These are phyloP conservation scores for Drosophila ananassae DNA, from an alignment of 1,140 invertebrate species.

Conservation along the genomic window DNA sequence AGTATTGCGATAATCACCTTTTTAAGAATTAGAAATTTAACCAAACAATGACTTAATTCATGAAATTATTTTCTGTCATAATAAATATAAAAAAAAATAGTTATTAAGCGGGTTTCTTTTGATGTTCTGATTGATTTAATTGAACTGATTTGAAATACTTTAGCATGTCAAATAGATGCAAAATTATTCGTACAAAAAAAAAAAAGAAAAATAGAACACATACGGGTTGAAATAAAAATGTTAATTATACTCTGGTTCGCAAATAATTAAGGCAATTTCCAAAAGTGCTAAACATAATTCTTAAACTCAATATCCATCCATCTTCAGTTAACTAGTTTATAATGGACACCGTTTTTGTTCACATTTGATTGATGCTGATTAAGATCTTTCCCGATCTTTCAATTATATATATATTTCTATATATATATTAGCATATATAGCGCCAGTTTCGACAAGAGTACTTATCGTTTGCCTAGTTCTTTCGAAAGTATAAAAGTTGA, in stretches of 20 bases:
- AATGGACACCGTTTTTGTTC: neutral
- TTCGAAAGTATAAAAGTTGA: constrained; percentile 2
- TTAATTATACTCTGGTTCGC: neutral
- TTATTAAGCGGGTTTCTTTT: constrained; percentile 3
- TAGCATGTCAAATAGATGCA: constrained; percentile 9
- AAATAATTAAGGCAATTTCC: neutral
- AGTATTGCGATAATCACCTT: too few relatives aligned
- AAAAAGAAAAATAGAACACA: constrained; percentile 7
- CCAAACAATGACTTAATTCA: too few relatives aligned
- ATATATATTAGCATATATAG: neutral
- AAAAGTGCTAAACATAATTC: constrained; percentile 4
- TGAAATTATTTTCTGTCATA: too few relatives aligned
- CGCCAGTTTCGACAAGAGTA: constrained; percentile 13
- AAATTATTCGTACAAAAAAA: neutral
- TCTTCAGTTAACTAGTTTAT: constrained; percentile 10
- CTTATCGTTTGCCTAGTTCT: constrained; percentile 9
- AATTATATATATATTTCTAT: neutral
- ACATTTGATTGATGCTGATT: neutral
- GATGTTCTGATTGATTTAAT: constrained; percentile 26
- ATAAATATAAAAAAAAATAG: too few relatives aligned
- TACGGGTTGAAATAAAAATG: constrained; percentile 1
- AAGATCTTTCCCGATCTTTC: neutral
- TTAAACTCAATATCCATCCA: constrained; percentile 3
- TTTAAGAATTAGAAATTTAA: too few relatives aligned
- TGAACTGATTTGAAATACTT: constrained; percentile 11